A percentile compares a stretch with the other conserved stretches of the same genome.
phyloP scores from a whole-genome alignment of 1,140 invertebrate species.

The Lucilia cuprina region DNA sequence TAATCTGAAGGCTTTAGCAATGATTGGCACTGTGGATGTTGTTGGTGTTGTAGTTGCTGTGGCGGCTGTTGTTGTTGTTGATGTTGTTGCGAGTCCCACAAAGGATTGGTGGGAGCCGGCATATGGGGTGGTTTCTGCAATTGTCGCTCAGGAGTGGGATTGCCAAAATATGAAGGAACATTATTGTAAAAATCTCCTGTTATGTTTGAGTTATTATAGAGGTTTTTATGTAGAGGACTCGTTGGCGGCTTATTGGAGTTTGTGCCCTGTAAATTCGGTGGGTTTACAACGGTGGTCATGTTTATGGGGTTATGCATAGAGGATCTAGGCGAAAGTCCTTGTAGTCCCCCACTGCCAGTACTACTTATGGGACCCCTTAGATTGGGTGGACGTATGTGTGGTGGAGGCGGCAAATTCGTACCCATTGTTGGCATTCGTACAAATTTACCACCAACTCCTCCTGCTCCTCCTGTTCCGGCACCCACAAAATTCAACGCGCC shows the following conservation, averaged over 20 bases:
- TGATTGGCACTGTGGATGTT: constrained; percentile 12
- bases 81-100: constrained; percentile 4
- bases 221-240: constrained; percentile 21
- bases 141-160: background rate
- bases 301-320: constrained; percentile 37
- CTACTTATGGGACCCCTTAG: constrained; percentile 24
- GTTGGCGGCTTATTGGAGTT: constrained; percentile 18
- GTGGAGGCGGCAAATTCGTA: background rate
- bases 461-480: background rate
- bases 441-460: background rate
- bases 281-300: constrained; percentile 38
- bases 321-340: constrained; percentile 25
- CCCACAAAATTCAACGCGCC: constrained; percentile 20
- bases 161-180: background rate
- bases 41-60: background rate
- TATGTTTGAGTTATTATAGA: constrained; percentile 5
- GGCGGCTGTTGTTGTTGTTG: background rate
- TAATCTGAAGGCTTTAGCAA: background rate
- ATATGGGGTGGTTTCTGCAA: background rate
- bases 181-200: background rate
- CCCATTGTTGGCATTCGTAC: constrained; percentile 20
- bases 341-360: background rate
- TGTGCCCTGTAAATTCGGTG: constrained; percentile 39
- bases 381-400: constrained; percentile 16
- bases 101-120: background rate